phyloP scores from a whole-genome alignment of 2,113 vertebrate species.

The Arvicanthis niloticus region DNA sequence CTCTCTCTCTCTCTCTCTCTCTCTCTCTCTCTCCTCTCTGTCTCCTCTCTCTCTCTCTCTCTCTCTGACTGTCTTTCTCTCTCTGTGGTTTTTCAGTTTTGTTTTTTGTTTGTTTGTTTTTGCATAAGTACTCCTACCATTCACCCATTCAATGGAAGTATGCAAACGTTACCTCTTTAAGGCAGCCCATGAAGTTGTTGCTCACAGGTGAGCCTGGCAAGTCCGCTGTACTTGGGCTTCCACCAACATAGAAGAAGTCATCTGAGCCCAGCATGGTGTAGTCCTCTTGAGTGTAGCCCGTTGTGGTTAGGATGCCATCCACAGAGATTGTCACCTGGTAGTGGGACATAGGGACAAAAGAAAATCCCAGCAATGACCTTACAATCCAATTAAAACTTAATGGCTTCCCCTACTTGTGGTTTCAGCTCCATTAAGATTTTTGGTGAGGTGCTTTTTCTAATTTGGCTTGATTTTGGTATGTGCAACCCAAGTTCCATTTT shows the following conservation, averaged over 20 bases:
- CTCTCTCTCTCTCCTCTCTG: background rate
- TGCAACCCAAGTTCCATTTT: conserved; percentile 89
- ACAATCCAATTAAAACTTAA: conserved; percentile 69
- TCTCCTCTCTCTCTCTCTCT: background rate
- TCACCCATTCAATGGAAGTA: background rate
- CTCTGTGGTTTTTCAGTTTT: background rate
- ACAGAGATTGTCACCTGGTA: conserved; percentile 98
- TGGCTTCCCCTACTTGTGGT: conserved; percentile 83
- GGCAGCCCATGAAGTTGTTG: conserved; percentile 99
- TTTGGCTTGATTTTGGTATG: conserved; percentile 84
- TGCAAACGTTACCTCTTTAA: conserved; percentile 93
- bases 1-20: no score
- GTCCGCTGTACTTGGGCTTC: conserved; percentile 97
- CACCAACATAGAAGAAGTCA: conserved; percentile 99
- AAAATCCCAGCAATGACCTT: conserved; percentile 93
- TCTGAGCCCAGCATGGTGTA: conserved; percentile 99
- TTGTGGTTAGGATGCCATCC: conserved; percentile 98
- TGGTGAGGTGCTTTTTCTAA: conserved; percentile 82
- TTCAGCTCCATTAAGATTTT: conserved; percentile 82
- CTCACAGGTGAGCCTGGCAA: conserved; percentile 98
- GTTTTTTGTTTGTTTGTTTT: no score
- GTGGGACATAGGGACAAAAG: conserved; percentile 88
- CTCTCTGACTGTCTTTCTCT: background rate
- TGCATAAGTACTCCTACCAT: background rate
- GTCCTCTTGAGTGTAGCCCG: conserved; percentile 99